A percentile compares a stretch with the other conserved stretches of the same genome.
Evolutionary conservation across 2,797 vertebrate genomes (phyloP).

Genomic region (Austrolebias charrua): DNA sequence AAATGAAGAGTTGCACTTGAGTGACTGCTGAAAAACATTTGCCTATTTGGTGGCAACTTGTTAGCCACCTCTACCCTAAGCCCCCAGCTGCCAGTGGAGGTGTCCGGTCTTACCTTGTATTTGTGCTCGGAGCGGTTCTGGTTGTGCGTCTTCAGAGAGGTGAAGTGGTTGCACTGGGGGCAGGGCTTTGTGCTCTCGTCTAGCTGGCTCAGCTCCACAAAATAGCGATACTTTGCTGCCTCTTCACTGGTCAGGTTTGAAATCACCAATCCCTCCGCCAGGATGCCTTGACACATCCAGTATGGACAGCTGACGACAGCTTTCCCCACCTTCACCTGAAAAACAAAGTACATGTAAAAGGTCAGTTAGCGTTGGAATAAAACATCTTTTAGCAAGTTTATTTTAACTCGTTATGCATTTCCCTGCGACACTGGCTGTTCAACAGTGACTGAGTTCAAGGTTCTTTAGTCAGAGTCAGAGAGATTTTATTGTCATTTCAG

Average conservation of each 20-base stretch:
- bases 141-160: slow-evolving; percentile 87
- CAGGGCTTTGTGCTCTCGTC: slow-evolving; percentile 97
- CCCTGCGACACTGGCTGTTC: slow-evolving; percentile 7
- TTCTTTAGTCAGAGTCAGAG: no score
- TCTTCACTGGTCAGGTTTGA: slow-evolving; percentile 88
- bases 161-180: slow-evolving; percentile 96
- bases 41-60: no score
- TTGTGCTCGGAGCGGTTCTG: slow-evolving; percentile 89
- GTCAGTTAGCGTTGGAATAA: no score
- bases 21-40: no score
- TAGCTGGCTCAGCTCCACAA: slow-evolving; percentile 92
- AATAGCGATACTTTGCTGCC: slow-evolving; percentile 92
- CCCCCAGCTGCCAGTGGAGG: background rate
- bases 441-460: background rate
- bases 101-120: slow-evolving; percentile 86
- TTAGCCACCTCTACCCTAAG: no score
- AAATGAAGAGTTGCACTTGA: no score
- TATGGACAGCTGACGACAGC: slow-evolving; percentile 90
- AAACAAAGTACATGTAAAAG: slow-evolving; percentile 5
- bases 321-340: slow-evolving; percentile 89
- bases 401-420: background rate
- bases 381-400: background rate
- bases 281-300: slow-evolving; percentile 90
- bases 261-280: slow-evolving; percentile 89
- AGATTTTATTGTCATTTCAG: no score